phyloP scores from a whole-genome alignment of 1,140 invertebrate species.

The Drosophila bipectinata region DNA sequence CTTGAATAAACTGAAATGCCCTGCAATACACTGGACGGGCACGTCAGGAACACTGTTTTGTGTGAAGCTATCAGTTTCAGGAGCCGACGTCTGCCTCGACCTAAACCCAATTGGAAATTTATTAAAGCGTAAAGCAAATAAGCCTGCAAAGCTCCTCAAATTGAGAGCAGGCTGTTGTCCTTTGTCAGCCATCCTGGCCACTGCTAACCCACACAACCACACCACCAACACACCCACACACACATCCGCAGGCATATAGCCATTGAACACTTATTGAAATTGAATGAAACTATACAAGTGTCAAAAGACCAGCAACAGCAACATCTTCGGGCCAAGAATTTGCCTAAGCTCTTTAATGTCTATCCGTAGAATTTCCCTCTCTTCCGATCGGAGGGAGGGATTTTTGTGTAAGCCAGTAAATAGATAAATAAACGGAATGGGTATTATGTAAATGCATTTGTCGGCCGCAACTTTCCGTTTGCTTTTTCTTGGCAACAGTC shows the following conservation, averaged over 20 bases:
- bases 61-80: conserved; percentile 40
- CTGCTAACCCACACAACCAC: conserved; percentile 17
- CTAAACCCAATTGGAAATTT: conserved; percentile 45
- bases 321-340: conserved; percentile 46
- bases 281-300: conserved; percentile 77
- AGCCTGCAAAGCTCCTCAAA: conserved; percentile 24
- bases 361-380: conserved; percentile 7
- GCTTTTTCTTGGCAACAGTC: conserved; percentile 14
- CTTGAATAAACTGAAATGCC: not conserved
- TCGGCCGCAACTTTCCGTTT: conserved; percentile 37
- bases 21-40: not conserved
- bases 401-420: conserved; percentile 50
- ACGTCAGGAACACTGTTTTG: conserved; percentile 17
- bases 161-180: conserved; percentile 6
- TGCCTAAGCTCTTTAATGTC: conserved; percentile 57
- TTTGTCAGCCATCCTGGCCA: conserved; percentile 25
- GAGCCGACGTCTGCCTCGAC: not conserved
- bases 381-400: conserved; percentile 2
- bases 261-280: conserved; percentile 70
- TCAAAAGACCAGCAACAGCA: conserved; percentile 54
- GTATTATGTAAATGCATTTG: conserved; percentile 67
- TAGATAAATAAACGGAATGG: conserved; percentile 54
- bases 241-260: not conserved
- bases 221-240: conserved; percentile 5
- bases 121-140: conserved; percentile 55